Evolutionary conservation across 2,113 vertebrate species (phyloP), one percentile per base, ranked within the genome.

Genomic region (Hippocampus zosterae): DNA sequence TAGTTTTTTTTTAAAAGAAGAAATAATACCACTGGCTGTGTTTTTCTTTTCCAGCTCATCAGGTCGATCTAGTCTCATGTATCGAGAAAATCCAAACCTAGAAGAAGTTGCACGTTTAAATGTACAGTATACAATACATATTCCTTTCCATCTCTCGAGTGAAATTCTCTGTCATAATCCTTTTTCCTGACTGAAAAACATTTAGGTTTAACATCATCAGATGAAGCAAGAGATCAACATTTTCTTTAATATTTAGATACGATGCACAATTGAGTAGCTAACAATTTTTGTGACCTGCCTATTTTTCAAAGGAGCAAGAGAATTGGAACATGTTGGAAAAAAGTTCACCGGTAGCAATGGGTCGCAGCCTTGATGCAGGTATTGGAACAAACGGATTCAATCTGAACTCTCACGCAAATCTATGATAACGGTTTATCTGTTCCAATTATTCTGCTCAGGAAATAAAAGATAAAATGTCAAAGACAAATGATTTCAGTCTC

Each of bases 71-170:
- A 89, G 41, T 70, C 7, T 86, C 82, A 92, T 89, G 69, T 90
- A 90, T 29, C 60, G 79, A 3, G 81, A 84, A 74, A 91, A 91
- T 48, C 83, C 81, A 5, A 68, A 87, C 70, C 91, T 92, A 50
- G 33, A 68, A 68, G 16, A 68, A 40, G 21, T 37, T 9, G 11
- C 21, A 40, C 5, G 10, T 63, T 10, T 42, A 40, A 62, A 21
- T 18, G 40, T 37, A 11, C 53, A 37, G 18, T 8, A 40, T n/a
- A 40, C 1, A 19, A 18, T 3, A 62, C 11, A 23, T 53, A n/a
- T 23, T 7, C 55, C 21, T 8, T 53, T 21, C 52, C 52, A n/a
- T 9, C 19, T 53, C 19, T 53, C 52, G 2, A 23, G 52, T 53
- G 8, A 27, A 57, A 11, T 37, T 37, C 33, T 37, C 33, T 37